These are phyloP conservation scores for Cerceris rybyensis DNA, from an alignment of 2,888 invertebrate species.

Conservation along the genomic window DNA sequence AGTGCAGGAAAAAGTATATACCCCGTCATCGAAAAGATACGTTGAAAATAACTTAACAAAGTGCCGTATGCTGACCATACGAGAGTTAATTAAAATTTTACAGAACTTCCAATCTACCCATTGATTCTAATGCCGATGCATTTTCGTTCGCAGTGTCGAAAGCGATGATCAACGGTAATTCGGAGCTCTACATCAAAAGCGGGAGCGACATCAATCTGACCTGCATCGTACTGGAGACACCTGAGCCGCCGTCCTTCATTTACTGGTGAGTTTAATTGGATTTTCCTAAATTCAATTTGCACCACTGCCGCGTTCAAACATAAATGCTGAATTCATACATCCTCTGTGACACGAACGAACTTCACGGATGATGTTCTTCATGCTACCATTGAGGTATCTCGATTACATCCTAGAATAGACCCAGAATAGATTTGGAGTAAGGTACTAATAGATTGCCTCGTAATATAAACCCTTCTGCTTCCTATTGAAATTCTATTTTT, in stretches of 20 bases:
- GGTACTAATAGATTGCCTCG: background rate
- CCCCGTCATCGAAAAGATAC: too few relatives aligned
- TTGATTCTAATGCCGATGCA: slow-evolving; percentile 29
- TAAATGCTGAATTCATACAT: slow-evolving; percentile 39
- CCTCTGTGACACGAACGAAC: slow-evolving; percentile 23
- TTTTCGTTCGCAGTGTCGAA: slow-evolving; percentile 88
- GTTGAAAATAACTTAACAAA: too few relatives aligned
- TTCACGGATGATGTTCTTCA: slow-evolving; percentile 17
- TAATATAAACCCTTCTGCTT: too few relatives aligned
- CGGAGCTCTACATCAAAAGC: slow-evolving; percentile 93
- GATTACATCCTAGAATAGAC: background rate
- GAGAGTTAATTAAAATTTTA: too few relatives aligned
- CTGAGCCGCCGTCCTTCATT: slow-evolving; percentile 91
- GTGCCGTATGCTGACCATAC: too few relatives aligned
- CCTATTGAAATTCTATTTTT: background rate
- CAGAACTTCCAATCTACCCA: background rate
- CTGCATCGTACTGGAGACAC: slow-evolving; percentile 92
- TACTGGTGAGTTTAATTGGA: slow-evolving; percentile 76
- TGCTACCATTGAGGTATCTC: slow-evolving; percentile 17
- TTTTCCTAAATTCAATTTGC: slow-evolving; percentile 42
- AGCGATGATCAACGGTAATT: slow-evolving; percentile 93
- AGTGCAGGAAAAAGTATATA: too few relatives aligned
- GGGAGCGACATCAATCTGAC: slow-evolving; percentile 96
- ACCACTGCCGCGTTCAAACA: slow-evolving; percentile 5
- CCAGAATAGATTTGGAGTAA: background rate